phyloP scores from a whole-genome alignment of 2,888 invertebrate genomes.

The Hypsopygia costalis region DNA sequence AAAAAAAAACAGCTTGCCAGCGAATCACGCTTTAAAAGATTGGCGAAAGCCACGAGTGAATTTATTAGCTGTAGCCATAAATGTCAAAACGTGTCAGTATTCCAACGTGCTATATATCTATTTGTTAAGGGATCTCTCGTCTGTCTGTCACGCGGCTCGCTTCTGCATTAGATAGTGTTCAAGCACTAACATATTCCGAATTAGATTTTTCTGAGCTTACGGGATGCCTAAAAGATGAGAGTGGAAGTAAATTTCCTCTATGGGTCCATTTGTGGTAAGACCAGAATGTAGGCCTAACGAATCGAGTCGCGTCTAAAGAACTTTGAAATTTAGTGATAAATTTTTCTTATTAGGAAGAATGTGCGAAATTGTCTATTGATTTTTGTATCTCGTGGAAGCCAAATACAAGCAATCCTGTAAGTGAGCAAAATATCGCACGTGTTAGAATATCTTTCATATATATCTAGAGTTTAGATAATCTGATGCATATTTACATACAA shows the following conservation, averaged over 20 bases:
- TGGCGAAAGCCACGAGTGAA: slow-evolving; percentile 7
- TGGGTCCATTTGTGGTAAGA: slow-evolving; percentile 16
- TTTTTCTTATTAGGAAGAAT: no score
- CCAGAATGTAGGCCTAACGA: neutral
- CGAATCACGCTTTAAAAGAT: slow-evolving; percentile 12
- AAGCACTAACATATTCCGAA: neutral
- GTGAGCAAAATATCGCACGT: no score
- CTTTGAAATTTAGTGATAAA: no score
- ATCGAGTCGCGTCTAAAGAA: no score
- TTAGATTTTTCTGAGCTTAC: neutral
- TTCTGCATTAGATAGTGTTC: slow-evolving; percentile 1
- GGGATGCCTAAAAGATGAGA: slow-evolving; percentile 2
- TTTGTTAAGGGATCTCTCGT: neutral
- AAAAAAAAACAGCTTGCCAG: slow-evolving; percentile 6
- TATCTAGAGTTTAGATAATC: no score
- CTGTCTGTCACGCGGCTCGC: neutral
- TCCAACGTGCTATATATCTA: slow-evolving; percentile 29
- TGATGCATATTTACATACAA: no score
- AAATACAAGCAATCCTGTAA: no score
- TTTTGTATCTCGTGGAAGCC: no score
- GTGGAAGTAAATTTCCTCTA: slow-evolving; percentile 15
- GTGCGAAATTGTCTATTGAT: no score
- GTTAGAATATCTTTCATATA: no score
- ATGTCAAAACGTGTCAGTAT: slow-evolving; percentile 26
- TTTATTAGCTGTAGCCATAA: slow-evolving; percentile 15